These are phyloP conservation scores for Harpegnathos saltator DNA, from an alignment of 1,140 invertebrate genomes.

Conservation along the genomic window DNA sequence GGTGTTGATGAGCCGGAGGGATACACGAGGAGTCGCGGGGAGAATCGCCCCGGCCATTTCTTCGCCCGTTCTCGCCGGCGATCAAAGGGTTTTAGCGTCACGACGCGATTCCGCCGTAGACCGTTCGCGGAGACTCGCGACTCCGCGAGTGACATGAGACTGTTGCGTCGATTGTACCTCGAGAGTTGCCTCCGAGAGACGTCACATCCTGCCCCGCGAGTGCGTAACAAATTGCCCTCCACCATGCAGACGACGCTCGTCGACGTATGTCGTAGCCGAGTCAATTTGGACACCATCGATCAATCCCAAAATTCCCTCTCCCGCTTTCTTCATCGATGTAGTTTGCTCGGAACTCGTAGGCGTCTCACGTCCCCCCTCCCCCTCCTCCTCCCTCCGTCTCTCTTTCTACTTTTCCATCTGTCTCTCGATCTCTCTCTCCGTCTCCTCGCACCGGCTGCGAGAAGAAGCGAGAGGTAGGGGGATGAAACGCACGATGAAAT, in stretches of 20 bases:
- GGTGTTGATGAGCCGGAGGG: neutral
- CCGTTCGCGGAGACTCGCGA: too few relatives aligned
- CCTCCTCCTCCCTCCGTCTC: neutral
- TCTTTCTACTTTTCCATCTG: neutral
- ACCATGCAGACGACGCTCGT: neutral
- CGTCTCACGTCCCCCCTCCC: slow-evolving; percentile 3
- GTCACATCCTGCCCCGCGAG: neutral
- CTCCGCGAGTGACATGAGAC: too few relatives aligned
- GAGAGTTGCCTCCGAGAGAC: too few relatives aligned
- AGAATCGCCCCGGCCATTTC: too few relatives aligned
- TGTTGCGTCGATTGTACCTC: too few relatives aligned
- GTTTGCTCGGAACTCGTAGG: slow-evolving; percentile 15
- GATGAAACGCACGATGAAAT: slow-evolving; percentile 31
- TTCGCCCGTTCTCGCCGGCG: too few relatives aligned
- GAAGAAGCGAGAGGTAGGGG: too few relatives aligned
- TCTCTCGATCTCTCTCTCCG: too few relatives aligned
- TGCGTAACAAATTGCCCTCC: slow-evolving; percentile 6
- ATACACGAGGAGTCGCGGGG: neutral
- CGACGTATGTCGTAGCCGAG: neutral
- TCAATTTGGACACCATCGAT: neutral
- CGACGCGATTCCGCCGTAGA: too few relatives aligned
- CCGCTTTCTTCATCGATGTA: slow-evolving; percentile 13
- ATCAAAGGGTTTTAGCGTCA: too few relatives aligned
- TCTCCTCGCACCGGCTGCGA: neutral
- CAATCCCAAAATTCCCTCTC: neutral